Percentiles rank a stretch among this genome's conserved stretches.
phyloP scores from a whole-genome alignment of 2,888 invertebrate genomes.

The Tipula helvola region DNA sequence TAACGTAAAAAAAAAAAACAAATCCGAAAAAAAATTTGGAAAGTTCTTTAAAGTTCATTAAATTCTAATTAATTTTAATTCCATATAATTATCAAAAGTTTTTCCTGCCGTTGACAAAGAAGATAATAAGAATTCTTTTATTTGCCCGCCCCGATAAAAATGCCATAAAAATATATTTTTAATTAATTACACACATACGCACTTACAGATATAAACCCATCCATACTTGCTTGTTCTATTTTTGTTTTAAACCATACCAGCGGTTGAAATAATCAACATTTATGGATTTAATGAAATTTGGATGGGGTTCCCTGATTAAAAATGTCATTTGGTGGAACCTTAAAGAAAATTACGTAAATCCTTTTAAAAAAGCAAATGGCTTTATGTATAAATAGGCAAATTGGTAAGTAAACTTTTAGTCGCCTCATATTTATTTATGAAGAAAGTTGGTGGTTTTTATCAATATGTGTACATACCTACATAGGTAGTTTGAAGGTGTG shows the following conservation, averaged over 20 bases:
- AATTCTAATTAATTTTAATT: background rate
- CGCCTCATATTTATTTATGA: too few species aligned
- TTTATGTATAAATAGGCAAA: too few species aligned
- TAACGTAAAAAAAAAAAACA: background rate
- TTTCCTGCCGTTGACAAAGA: background rate
- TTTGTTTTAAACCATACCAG: background rate
- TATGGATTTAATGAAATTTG: background rate
- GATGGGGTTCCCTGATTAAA: background rate
- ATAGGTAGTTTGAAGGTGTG: too few species aligned
- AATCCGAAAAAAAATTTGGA: background rate
- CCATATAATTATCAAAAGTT: background rate
- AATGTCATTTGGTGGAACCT: too few species aligned
- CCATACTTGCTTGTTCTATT: too few species aligned
- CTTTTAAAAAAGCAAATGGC: too few species aligned
- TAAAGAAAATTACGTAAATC: too few species aligned
- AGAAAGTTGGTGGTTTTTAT: too few species aligned
- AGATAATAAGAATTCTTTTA: background rate
- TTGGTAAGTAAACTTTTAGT: too few species aligned
- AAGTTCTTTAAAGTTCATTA: background rate
- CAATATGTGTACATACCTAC: too few species aligned
- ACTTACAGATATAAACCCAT: too few species aligned
- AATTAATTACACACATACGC: background rate
- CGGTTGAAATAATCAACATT: background rate
- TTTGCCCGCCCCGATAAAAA: background rate
- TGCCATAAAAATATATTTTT: background rate